Evolutionary conservation across 2,113 vertebrate species (phyloP), one percentile per base, ranked within the genome.

Genomic region (Abramis brama): DNA sequence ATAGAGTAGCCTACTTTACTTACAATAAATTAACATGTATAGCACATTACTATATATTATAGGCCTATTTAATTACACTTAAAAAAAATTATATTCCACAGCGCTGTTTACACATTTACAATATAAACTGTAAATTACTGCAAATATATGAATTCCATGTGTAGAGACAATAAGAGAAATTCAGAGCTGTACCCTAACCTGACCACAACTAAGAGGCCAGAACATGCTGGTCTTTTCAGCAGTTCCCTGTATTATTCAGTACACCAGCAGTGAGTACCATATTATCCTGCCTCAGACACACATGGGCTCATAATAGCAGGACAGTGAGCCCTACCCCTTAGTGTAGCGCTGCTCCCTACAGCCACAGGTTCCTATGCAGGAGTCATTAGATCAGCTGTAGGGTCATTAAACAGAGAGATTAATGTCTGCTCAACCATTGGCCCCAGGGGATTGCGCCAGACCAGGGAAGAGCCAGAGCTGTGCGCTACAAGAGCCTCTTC

Each of bases 341-440:
- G 80, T 88, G 75, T 39, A 25, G n/a, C 62, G 74, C 78, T 60
- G 21, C 39, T 82, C 80, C 84, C 77, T 36, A 43, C 85, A 90
- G 89, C 89, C 89, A 86, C 88, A 92, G 82, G 85, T 91, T 86
- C 89, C 86, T 92, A 88, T 91, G 88, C 90, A 88, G 88, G 90
- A 88, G 86, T 91, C 91, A 94, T 94, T 93, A 93, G 88, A 93
- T 75, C 88, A 88, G 89, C 91, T 91, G 90, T 91, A 88, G 85
- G 78, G 92, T 93, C 91, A 93, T 93, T 93, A 94, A 93, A 93
- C 89, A 90, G 86, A 83, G 85, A 92, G 92, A 94, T 94, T 91
- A 94, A 93, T 92, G 91, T 89, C 90, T 93, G 90, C 91, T 93
- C 94, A 95, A 93, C 88, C 89, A 89, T 86, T 86, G 87, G 77